These are phyloP conservation scores for Cryptoprocta ferox DNA, from an alignment of 2,797 vertebrate genomes.

Conservation along the genomic window DNA sequence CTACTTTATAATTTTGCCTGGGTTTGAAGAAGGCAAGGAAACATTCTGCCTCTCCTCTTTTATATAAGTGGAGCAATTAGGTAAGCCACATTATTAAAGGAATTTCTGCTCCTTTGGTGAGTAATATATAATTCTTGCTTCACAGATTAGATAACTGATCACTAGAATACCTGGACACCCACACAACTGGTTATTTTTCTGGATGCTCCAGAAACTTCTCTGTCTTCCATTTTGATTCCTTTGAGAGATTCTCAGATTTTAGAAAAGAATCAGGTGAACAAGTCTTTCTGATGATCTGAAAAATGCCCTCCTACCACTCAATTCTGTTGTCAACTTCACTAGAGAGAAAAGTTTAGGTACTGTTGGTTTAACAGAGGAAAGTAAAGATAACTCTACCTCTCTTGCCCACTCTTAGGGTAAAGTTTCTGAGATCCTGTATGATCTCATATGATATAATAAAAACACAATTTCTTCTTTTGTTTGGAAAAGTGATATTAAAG, in stretches of 20 bases:
- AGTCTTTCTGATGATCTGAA: neutral
- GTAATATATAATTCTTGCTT: neutral
- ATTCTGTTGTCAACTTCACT: neutral
- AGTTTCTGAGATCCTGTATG: neutral
- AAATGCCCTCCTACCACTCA: neutral
- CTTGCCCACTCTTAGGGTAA: neutral
- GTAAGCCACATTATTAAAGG: neutral
- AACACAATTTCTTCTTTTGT: slow-evolving; percentile 50
- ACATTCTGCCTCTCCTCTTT: neutral
- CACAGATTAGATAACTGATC: neutral
- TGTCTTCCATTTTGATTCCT: neutral
- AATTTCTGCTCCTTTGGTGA: neutral
- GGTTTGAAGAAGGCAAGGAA: neutral
- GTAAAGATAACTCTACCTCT: neutral
- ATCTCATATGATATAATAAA: neutral
- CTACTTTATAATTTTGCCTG: slow-evolving; percentile 2
- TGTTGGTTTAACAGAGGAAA: neutral
- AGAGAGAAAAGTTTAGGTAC: neutral
- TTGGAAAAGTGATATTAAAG: slow-evolving; percentile 31
- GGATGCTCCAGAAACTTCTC: no score
- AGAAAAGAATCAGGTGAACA: neutral
- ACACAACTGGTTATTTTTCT: neutral
- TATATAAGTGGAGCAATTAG: neutral
- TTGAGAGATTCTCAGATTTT: neutral
- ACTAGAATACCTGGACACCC: neutral